Base-by-base conservation (phyloP, 2,888 invertebrate genomes). In the Chironomus tentans region DNA sequence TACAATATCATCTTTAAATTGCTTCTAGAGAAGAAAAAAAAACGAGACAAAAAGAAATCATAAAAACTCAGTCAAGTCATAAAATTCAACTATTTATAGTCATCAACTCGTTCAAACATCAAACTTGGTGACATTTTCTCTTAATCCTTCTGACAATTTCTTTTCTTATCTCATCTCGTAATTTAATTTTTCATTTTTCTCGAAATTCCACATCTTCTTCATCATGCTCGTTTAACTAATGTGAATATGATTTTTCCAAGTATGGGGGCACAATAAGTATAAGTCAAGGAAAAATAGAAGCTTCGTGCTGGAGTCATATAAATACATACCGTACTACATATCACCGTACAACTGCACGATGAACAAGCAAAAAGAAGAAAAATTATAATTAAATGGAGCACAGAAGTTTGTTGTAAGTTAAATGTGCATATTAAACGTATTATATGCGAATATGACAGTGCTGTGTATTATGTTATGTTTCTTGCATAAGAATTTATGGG, bases 121-220 rank as follows among this genome's bases (percentile, higher is more conserved):
- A 71, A 56, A 68, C 74, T 24, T 47, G 47, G 68, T 74, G 74
- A 74, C 68, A 65, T 61, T 65, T 68, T 68, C 38, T 72, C 68
- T 74, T 68, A 74, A 72, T 72, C 72, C 50, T 72, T 72, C 38
- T 72, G 72, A 74, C 74, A 62, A 73, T 62, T 71, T 46, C 56
- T 56, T 56, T 18, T 18, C n/a, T 56, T 56, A 4, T 38, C 38
- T 7, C 38, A 38, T 38, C 38, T 38, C 38, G 38, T 38, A 38
- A 38, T 38, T 38, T 38, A 38, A 38, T 38, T 38, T 38, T 38
- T 38, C 10, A 38, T 10, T 38, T n/a, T n/a, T 38, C 38, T 38
- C 4, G 38, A 38, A 38, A 56, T 56, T 50, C 38, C 38, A 38
- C 38, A 38, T 38, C 38, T 38, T 38, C 38, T 38, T 21, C 65